phyloP scores from a whole-genome alignment of 1,140 invertebrate species.

The Diplogasteroides magnus region DNA sequence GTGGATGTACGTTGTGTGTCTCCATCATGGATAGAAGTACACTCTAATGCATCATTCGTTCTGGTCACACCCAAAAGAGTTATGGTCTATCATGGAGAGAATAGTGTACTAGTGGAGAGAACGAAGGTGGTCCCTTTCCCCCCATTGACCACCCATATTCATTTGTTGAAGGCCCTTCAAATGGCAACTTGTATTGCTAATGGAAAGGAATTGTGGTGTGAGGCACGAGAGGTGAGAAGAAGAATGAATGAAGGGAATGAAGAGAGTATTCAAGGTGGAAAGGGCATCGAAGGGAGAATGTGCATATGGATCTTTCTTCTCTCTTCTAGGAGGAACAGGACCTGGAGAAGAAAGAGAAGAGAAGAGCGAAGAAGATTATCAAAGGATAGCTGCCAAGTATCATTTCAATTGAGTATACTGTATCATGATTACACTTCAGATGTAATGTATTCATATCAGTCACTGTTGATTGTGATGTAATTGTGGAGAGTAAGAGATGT shows the following conservation, averaged over 20 bases:
- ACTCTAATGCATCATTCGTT: conserved; percentile 10
- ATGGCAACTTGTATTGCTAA: conserved; percentile 7
- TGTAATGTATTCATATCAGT: neutral
- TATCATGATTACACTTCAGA: neutral
- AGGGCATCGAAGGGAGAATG: neutral
- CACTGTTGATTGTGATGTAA: neutral
- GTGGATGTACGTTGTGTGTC: conserved; percentile 14
- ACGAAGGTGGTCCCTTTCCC: conserved; percentile 10
- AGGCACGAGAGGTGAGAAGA: neutral
- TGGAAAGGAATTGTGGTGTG: conserved; percentile 10
- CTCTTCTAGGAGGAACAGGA: neutral
- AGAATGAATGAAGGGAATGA: neutral
- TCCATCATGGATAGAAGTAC: conserved; percentile 4
- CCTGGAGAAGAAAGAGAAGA: conserved; percentile 2
- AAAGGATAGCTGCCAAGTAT: conserved; percentile 2
- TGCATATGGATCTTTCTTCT: conserved; percentile 4
- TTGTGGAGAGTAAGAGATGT: neutral
- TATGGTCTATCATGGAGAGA: conserved; percentile 13
- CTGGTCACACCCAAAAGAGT: conserved; percentile 7
- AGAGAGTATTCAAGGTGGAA: neutral
- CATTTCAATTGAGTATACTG: neutral
- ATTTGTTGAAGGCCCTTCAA: conserved; percentile 8
- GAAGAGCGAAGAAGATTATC: conserved; percentile 2
- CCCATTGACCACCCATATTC: neutral
- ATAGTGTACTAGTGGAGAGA: conserved; percentile 16